Base-by-base conservation (phyloP, 2,888 invertebrate species). In the Drosophila lacicola region DNA sequence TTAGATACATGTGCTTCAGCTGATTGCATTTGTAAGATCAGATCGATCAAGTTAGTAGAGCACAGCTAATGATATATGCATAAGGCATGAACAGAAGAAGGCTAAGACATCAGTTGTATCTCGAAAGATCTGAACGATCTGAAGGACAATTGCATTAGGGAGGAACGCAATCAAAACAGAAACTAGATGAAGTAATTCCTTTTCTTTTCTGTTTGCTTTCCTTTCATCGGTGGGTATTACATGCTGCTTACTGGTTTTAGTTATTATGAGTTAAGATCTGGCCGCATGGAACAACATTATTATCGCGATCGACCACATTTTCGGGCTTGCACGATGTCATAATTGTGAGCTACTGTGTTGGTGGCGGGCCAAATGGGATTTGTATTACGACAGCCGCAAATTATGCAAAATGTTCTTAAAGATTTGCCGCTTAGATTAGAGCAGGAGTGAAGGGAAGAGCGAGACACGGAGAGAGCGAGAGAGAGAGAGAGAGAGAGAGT, bases 351-450 rank as follows among this genome's bases (percentile, higher is more conserved):
- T 36, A 42, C 36, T 54, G 21, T 57, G 41, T 8, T 53, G 60
- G 14, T 39, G 72, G 73, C 60, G 72, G 74, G 41, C 46, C 53
- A 77, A 77, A 77, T 70, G 54, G 69, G 83, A 87, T 87, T 84
- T 80, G 76, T 73, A 75, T 81, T 79, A 79, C 80, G 69, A 53
- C 67, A 66, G 71, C 66, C 74, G 84, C 87, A 87, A 84, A 84
- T 84, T 83, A 84, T 88, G 89, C 87, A 84, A 84, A 88, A 81
- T 86, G 70, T 66, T 64, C 69, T 86, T 70, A 63, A 54, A 86
- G 87, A 88, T 86, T 74, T 76, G 70, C 87, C 73, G 84, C 84
- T 67, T n/a, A 80, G 84, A 88, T 84, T 84, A 80, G 19, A 44
- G 37, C 21, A 5, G 9, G 36, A 37, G n/a, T 1, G 33, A 21